Evolutionary conservation across 2,888 invertebrate genomes (phyloP), one percentile per base, ranked within the genome.

Genomic region (Scelioninae gen. 1): DNA sequence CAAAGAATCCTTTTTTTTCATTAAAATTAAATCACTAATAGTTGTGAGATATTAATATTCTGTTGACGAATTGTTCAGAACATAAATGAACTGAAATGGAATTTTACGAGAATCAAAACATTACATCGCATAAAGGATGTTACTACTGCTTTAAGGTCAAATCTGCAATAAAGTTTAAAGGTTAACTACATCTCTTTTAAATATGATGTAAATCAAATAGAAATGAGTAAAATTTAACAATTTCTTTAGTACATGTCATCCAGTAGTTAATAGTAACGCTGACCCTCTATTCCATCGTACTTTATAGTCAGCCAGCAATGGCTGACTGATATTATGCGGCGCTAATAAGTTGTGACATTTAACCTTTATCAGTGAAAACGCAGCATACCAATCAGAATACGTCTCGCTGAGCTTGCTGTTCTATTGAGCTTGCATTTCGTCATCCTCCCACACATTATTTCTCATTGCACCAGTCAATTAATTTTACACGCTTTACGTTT

Each of bases 301-400:
- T 51, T 58, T 62, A 56, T 58, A 49, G 32, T 49, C 10, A 65
- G 16, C 71, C 29, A 58, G 32, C 34, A 32, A 7, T 8, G 31
- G 31, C 38, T 51, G 32, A 29, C 38, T 51, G 66, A 55, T 77
- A 78, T 71, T 69, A 38, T 38, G 55, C 66, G 31, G 66, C 9
- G 60, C 55, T 80, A 74, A 80, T 74, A 74, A 79, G 71, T 65
- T 38, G 9, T 79, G 72, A 79, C 72, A 72, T 79, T 79, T 79
- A 79, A 79, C 79, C 79, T 79, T 79, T 79, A 66, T 66, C 79
- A 23, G 45, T 15, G 31, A 53, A 58, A 66, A 66, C 51, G 53
- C 60, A 66, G 72, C 32, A 79, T 72, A 79, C 66, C 79, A 79
- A 79, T 79, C 79, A 55, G 55, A 79, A 58, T 10, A 65, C 71